A percentile compares a stretch with the other conserved stretches of the same genome.
Conservation (phyloP, 2,888 invertebrate species). For the Argyresthia albistria region DNA sequence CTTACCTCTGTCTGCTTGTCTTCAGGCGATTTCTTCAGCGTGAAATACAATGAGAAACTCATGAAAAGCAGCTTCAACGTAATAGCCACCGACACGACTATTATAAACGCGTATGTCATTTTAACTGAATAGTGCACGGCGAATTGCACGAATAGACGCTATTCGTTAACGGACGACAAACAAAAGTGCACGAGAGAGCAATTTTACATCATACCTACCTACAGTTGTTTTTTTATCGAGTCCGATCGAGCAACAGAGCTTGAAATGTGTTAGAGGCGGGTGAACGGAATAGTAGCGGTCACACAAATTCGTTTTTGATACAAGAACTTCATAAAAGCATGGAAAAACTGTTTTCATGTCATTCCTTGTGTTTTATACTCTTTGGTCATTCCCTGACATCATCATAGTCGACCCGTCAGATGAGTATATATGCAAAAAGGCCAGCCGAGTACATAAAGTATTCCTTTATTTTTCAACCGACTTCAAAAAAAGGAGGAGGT, state of each 20-base stretch:
- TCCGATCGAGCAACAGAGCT: neutral
- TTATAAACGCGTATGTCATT: constrained; percentile 49
- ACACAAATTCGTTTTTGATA: too few relatives aligned
- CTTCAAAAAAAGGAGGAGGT: too few relatives aligned
- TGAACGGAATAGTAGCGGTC: too few relatives aligned
- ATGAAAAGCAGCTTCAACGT: constrained; percentile 52
- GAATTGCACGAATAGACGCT: constrained; percentile 10
- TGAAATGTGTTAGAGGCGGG: constrained; percentile 19
- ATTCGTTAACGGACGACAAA: constrained; percentile 19
- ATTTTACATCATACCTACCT: constrained; percentile 22
- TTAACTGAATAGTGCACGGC: constrained; percentile 13
- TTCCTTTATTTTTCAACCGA: too few relatives aligned
- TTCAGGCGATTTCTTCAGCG: constrained; percentile 28
- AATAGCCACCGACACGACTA: constrained; percentile 55
- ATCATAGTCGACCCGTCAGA: too few relatives aligned
- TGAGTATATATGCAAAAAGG: too few relatives aligned
- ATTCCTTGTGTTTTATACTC: too few relatives aligned
- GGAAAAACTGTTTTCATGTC: too few relatives aligned
- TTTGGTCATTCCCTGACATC: too few relatives aligned
- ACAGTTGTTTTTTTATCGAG: constrained; percentile 37
- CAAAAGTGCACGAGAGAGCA: constrained; percentile 35
- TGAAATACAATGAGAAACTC: constrained; percentile 54
- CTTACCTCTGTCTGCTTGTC: neutral
- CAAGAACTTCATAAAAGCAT: too few relatives aligned
- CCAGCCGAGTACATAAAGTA: too few relatives aligned